These are phyloP conservation scores for Vimba vimba DNA, from an alignment of 2,113 vertebrate genomes.

Conservation along the genomic window DNA sequence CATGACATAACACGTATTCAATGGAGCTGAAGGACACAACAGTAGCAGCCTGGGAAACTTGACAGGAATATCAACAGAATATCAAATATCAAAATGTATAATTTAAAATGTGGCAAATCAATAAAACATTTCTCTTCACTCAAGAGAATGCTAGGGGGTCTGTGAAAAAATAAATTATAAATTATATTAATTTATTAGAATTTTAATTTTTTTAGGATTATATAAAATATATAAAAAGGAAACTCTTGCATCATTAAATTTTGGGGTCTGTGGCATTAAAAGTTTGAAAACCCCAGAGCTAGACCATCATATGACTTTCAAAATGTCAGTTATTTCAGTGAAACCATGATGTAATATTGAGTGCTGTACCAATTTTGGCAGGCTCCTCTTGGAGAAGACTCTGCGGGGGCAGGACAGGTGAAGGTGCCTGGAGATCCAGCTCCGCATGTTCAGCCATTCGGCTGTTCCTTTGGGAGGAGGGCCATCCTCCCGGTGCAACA, in stretches of 20 bases:
- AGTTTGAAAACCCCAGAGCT: neutral
- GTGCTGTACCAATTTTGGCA: conserved; percentile 86
- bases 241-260: neutral
- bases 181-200: no score
- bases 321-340: neutral
- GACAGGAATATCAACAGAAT: neutral
- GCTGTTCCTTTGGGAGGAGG: conserved; percentile 84
- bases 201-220: no score
- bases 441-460: conserved; percentile 95
- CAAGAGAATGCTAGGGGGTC: neutral
- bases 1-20: neutral
- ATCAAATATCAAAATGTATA: neutral
- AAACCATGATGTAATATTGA: neutral
- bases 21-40: neutral
- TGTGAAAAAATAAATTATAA: neutral
- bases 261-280: neutral
- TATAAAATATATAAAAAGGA: no score
- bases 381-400: conserved; percentile 87
- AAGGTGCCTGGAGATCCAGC: conserved; percentile 93
- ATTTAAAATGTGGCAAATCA: neutral
- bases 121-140: neutral
- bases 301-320: neutral
- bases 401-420: conserved; percentile 91
- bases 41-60: neutral
- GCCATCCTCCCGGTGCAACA: conserved; percentile 90